These are phyloP conservation scores for Orchestia grillus DNA, from an alignment of 1,140 invertebrate species.

Conservation along the genomic window DNA sequence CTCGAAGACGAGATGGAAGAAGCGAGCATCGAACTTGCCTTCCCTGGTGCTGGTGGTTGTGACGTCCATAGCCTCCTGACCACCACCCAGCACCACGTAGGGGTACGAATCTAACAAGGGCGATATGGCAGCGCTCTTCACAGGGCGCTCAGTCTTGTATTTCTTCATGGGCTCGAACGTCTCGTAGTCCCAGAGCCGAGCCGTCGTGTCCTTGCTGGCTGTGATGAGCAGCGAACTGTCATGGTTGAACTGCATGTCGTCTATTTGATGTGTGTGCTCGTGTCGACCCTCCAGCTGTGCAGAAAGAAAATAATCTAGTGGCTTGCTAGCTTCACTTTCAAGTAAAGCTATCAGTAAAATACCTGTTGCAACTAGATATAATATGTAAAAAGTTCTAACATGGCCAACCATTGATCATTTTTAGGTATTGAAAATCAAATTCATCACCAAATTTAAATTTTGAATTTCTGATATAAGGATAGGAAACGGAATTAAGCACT, in stretches of 20 bases:
- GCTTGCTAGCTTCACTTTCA: not conserved
- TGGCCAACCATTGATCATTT: not conserved
- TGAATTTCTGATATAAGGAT: not conserved
- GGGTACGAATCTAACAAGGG: constrained; percentile 87
- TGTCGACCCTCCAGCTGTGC: constrained; percentile 75
- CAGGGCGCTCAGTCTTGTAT: constrained; percentile 95
- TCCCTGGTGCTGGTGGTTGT: constrained; percentile 95
- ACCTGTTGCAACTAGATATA: not conserved
- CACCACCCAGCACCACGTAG: constrained; percentile 91
- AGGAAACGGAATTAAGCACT: not conserved
- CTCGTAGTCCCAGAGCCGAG: constrained; percentile 92
- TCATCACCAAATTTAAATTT: not conserved
- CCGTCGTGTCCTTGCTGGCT: constrained; percentile 93
- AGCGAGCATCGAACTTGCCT: constrained; percentile 98
- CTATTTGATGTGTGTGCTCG: constrained; percentile 89
- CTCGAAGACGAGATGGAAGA: constrained; percentile 99
- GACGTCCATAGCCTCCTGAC: constrained; percentile 99
- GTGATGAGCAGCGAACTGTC: constrained; percentile 97
- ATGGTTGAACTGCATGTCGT: constrained; percentile 94
- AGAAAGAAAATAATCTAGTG: not conserved
- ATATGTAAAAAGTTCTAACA: not conserved
- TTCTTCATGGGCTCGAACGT: constrained; percentile 89
- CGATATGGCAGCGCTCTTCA: constrained; percentile 96
- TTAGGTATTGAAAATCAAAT: not conserved
- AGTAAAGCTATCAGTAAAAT: not conserved